A percentile compares a stretch with the other conserved stretches of the same genome.
Evolutionary conservation across 1,140 invertebrate genomes (phyloP).

Genomic region (Aporrectodea caliginosa): DNA sequence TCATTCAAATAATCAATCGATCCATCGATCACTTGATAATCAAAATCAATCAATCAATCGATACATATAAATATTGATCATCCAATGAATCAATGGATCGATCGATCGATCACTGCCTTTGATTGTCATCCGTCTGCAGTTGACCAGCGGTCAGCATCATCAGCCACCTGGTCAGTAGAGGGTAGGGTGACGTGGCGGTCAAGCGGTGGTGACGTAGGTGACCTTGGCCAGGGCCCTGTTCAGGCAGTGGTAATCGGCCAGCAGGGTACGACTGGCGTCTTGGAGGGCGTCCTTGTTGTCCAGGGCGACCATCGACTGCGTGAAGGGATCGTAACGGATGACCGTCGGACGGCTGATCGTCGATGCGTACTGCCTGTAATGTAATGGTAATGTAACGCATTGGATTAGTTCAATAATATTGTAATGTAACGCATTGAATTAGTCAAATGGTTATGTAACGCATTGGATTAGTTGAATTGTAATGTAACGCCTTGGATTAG

Average conservation of each 20-base stretch:
- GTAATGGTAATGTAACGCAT: too few species aligned
- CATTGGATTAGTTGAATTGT: too few species aligned
- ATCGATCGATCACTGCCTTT: too few species aligned
- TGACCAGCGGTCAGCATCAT: background rate
- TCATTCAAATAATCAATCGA: too few species aligned
- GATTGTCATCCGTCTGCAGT: background rate
- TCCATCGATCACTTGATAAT: too few species aligned
- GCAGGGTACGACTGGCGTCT: background rate
- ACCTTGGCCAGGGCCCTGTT: background rate
- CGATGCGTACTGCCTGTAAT: background rate
- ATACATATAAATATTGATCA: too few species aligned
- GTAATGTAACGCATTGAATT: too few species aligned
- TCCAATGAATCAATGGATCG: too few species aligned
- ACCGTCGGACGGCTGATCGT: background rate
- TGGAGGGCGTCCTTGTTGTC: background rate
- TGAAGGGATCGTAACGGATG: background rate
- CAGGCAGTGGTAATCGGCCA: background rate
- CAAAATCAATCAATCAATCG: too few species aligned
- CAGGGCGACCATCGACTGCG: background rate
- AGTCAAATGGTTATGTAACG: too few species aligned
- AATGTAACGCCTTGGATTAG: too few species aligned
- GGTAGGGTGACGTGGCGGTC: background rate
- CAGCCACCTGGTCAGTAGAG: background rate
- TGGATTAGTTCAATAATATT: too few species aligned
- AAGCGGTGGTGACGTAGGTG: background rate